Conservation (phyloP, 35 echinoderm and acorn worm species). For the Lytechinus pictus region DNA sequence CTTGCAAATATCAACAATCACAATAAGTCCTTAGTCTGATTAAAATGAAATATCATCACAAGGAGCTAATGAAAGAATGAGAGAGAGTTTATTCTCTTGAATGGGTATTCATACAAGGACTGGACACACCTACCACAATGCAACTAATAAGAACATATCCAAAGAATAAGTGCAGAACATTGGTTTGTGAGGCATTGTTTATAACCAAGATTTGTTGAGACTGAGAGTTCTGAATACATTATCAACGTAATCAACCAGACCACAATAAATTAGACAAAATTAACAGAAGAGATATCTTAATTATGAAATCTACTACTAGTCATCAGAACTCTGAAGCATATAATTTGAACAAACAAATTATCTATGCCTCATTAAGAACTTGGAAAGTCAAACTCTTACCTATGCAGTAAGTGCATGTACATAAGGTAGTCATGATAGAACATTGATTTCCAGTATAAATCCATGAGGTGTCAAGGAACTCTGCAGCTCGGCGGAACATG, state of each 20-base stretch:
- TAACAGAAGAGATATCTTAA: neutral
- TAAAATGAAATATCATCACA: too few species aligned
- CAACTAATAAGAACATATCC: too few species aligned
- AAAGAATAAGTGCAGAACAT: too few species aligned
- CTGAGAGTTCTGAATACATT: neutral
- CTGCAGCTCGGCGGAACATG: neutral
- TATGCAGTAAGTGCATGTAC: constrained; percentile 3
- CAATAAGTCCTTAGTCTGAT: too few species aligned
- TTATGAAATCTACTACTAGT: neutral
- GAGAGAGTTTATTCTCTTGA: too few species aligned
- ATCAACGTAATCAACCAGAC: neutral
- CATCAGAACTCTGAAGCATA: neutral
- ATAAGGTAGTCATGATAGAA: constrained; percentile 7
- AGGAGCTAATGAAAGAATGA: too few species aligned
- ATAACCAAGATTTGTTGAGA: too few species aligned
- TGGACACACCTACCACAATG: too few species aligned
- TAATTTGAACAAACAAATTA: neutral
- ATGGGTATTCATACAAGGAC: too few species aligned
- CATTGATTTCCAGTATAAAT: constrained; percentile 38
- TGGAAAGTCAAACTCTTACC: neutral
- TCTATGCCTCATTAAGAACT: neutral
- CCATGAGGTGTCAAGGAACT: neutral
- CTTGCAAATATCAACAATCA: too few species aligned
- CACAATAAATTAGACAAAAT: too few species aligned
- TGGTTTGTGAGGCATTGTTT: too few species aligned